phyloP scores from a whole-genome alignment of 2,113 vertebrate species.

The Nycticorax nycticorax region DNA sequence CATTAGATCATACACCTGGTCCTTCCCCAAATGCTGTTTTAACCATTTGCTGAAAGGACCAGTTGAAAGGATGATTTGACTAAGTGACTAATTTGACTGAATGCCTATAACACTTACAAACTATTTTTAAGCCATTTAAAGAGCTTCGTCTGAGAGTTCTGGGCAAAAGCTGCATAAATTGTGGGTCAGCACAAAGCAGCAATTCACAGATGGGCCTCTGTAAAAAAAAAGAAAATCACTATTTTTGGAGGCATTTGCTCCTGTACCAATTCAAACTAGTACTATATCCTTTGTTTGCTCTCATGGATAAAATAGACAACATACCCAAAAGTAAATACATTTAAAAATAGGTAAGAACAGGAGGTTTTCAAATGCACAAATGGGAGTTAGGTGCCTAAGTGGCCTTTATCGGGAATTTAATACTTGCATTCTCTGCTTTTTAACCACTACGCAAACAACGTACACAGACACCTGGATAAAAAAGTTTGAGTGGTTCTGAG shows the following conservation, averaged over 20 bases:
- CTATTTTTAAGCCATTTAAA: conserved; percentile 53
- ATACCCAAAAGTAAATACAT: neutral
- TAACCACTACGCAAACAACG: neutral
- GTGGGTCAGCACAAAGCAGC: conserved; percentile 44
- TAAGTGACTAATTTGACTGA: conserved; percentile 58
- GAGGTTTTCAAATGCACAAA: conserved; percentile 1
- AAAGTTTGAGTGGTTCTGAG: neutral
- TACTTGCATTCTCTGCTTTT: neutral
- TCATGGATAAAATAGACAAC: neutral
- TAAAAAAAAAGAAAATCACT: neutral
- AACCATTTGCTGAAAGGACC: conserved; percentile 56
- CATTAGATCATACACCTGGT: conserved; percentile 57
- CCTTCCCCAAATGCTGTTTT: conserved; percentile 33
- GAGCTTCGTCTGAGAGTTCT: neutral
- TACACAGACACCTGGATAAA: neutral
- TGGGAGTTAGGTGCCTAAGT: neutral
- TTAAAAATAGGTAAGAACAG: neutral
- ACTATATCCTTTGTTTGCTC: neutral
- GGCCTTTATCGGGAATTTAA: neutral
- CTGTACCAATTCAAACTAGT: neutral
- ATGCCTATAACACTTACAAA: conserved; percentile 41
- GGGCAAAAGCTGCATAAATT: conserved; percentile 37
- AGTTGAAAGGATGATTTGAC: conserved; percentile 65
- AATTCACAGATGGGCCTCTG: conserved; percentile 35
- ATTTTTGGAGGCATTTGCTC: conserved; percentile 26